Conservation (phyloP, 2,113 vertebrate species). For the Thomomys bottae region DNA sequence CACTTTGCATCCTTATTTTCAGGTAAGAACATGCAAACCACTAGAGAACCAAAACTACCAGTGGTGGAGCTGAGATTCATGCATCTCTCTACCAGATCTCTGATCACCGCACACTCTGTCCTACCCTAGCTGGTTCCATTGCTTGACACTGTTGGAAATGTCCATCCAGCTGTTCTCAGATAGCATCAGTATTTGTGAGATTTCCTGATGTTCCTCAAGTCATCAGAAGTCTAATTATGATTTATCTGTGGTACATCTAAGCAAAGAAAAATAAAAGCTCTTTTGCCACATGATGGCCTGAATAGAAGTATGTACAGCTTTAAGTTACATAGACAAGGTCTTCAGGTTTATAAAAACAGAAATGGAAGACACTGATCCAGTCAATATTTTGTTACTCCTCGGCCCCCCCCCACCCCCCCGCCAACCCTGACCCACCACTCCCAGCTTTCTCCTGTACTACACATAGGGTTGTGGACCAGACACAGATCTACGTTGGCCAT, state of each 20-base stretch:
- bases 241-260: background rate
- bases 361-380: background rate
- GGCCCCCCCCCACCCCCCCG: no score
- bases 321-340: no score
- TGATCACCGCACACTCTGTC: fast-evolving
- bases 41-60: no score
- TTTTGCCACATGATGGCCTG: background rate
- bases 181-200: no score
- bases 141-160: background rate
- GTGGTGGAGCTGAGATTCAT: background rate
- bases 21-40: background rate
- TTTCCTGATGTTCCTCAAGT: background rate
- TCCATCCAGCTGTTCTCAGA: background rate
- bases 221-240: background rate
- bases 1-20: background rate
- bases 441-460: background rate
- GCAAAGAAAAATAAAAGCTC: background rate
- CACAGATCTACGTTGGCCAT: no score
- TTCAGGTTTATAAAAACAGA: background rate
- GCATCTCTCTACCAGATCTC: fast-evolving
- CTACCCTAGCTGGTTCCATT: fast-evolving
- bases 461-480: no score
- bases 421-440: no score
- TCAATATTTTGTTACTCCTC: background rate
- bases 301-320: background rate